A percentile compares a stretch with the other conserved stretches of the same genome.
Evolutionary conservation across 2,797 vertebrate species (phyloP).

Genomic region (Sparidentex hasta): DNA sequence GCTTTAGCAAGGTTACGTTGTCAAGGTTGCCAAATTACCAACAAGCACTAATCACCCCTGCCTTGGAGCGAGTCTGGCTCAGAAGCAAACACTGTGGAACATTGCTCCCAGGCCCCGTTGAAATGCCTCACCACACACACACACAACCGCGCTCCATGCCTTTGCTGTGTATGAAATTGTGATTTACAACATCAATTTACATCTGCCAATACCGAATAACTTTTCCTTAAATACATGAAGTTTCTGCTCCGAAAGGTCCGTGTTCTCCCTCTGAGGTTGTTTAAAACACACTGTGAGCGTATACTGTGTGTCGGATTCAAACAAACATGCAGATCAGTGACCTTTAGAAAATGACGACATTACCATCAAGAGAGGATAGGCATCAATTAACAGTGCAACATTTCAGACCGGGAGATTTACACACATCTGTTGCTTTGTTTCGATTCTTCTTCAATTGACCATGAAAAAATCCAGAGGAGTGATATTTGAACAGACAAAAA

Average conservation of each 20-base stretch:
- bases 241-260: constrained; percentile 56
- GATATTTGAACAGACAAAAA: constrained; percentile 52
- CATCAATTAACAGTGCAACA: constrained; percentile 57
- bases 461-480: constrained; percentile 60
- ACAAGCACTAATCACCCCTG: constrained; percentile 82
- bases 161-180: constrained; percentile 76
- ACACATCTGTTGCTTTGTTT: constrained; percentile 49
- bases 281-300: constrained; percentile 44
- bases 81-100: constrained; percentile 76
- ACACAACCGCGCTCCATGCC: constrained; percentile 28
- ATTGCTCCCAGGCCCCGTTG: constrained; percentile 67
- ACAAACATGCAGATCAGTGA: constrained; percentile 75
- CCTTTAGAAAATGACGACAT: constrained; percentile 73
- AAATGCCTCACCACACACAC: constrained; percentile 70
- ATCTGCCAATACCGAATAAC: constrained; percentile 81
- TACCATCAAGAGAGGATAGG: constrained; percentile 60
- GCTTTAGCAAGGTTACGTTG: constrained; percentile 84
- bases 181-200: constrained; percentile 83
- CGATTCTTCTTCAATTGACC: constrained; percentile 58
- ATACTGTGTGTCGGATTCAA: constrained; percentile 48
- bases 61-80: constrained; percentile 81
- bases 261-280: constrained; percentile 40
- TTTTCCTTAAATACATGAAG: constrained; percentile 77
- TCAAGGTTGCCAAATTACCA: constrained; percentile 87
- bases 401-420: constrained; percentile 46